Percentiles rank a stretch among this genome's conserved stretches.
Conservation (phyloP, 2,888 invertebrate genomes). For the Eutolmus rufibarbis region DNA sequence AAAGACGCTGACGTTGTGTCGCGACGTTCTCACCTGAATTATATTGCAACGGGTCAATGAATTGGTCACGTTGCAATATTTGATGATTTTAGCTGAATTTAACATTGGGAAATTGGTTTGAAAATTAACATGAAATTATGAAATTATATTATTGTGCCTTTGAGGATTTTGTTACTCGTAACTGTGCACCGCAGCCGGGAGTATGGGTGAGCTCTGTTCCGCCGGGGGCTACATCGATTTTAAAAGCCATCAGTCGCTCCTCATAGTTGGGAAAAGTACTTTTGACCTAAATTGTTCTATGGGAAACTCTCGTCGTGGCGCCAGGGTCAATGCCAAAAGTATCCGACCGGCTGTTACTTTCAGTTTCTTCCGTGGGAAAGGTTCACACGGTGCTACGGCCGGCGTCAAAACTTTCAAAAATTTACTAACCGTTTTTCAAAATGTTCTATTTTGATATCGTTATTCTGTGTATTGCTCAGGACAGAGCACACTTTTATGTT, state of each 20-base stretch:
- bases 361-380: background rate
- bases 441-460: background rate
- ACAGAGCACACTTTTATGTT: background rate
- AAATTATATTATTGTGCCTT: no score
- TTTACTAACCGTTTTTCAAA: background rate
- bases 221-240: background rate
- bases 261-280: background rate
- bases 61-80: no score
- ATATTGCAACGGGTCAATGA: no score
- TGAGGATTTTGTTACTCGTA: no score
- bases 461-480: background rate
- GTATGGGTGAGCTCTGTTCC: background rate
- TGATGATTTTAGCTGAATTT: no score
- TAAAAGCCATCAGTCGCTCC: background rate
- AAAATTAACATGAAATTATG: no score
- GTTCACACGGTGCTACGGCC: background rate
- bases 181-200: background rate
- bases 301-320: background rate
- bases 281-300: background rate
- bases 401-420: background rate
- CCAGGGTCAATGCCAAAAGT: background rate
- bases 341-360: background rate
- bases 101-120: no score
- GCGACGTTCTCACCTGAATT: no score
- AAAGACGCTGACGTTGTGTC: no score